Percentiles rank a stretch among this genome's conserved stretches.
Conservation (phyloP, 1,140 invertebrate genomes). For the Chrysoperla carnea region DNA sequence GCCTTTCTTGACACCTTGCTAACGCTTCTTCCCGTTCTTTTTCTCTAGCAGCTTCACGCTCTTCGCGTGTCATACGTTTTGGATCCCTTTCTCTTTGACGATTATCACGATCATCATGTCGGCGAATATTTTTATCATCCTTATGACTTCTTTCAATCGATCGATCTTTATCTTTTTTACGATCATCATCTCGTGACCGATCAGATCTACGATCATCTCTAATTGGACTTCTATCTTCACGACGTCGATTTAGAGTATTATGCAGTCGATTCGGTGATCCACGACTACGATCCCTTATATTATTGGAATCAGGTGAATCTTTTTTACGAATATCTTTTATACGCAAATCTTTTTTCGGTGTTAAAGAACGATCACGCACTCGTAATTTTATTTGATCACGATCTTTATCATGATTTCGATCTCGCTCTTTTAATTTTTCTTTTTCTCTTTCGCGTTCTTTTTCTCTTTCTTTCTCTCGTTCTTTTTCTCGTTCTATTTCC, state of each 20-base stretch:
- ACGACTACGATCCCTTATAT: conserved; percentile 17
- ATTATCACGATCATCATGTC: conserved; percentile 10
- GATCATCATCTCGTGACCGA: not conserved
- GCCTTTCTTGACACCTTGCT: conserved; percentile 32
- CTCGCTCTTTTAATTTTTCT: conserved; percentile 6
- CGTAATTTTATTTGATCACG: conserved; percentile 5
- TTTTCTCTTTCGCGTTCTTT: conserved; percentile 13
- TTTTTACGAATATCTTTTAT: conserved; percentile 14
- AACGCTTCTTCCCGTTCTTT: conserved; percentile 36
- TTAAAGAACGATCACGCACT: conserved; percentile 14
- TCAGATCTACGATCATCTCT: conserved; percentile 1
- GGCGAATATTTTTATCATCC: conserved; percentile 9
- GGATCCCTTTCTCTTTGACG: conserved; percentile 26
- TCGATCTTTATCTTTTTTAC: conserved; percentile 10
- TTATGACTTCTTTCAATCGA: conserved; percentile 8
- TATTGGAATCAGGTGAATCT: conserved; percentile 18
- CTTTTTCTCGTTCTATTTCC: conserved; percentile 17
- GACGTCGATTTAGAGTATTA: conserved; percentile 6
- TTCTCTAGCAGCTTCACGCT: conserved; percentile 29
- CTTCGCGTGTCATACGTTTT: conserved; percentile 21
- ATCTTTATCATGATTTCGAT: conserved; percentile 3
- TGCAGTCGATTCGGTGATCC: conserved; percentile 12
- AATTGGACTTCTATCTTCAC: not conserved
- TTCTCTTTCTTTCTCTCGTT: conserved; percentile 12
- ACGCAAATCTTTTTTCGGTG: conserved; percentile 16